Base-by-base conservation (phyloP, 2,113 vertebrate genomes). In the Nesogale talazaci region DNA sequence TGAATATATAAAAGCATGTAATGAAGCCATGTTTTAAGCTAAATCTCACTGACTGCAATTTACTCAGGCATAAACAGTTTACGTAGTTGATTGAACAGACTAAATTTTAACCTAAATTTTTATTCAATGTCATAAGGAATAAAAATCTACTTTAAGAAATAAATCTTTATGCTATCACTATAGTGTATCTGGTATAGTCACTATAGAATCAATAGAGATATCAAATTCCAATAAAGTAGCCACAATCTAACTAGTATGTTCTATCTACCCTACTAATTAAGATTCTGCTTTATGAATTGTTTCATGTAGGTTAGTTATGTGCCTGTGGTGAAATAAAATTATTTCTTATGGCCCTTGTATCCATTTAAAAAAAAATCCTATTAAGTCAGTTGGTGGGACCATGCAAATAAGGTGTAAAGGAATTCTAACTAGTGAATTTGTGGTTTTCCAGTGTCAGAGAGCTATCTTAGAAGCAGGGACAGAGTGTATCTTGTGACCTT, bases 131-230 rank as follows among this genome's bases (percentile, higher is more conserved):
- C 34, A 70, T 19, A 27, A 80, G 63, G 70, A 85, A 72, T 83
- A 79, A 56, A 83, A 78, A 70, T 67, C 67, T 74, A 83, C 6
- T 87, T 89, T 72, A 82, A 93, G 91, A 69, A 70, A 91, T 80
- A 72, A 80, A 25, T 61, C 59, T 12, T 23, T 61, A 20, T 52
- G 23, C 22, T 61, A 25, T 61, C 23, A 25, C 59, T 11, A 15
- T 7, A 61, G 17, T 61, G 59, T 52, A 52, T 52, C 46, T 52
- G 46, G 46, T 52, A 52, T 52, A 61, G 59, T 61, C 59, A 61
- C 17, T 52, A 25, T 61, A 61, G 19, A 93, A 38, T 89, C 20
- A 83, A 69, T 38, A 86, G 83, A 92, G 84, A 70, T 17, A 19
- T 31, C 38, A 74, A 79, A 80, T 70, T 80, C 67, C 67, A 70